These are phyloP conservation scores for Microplitis demolitor DNA, from an alignment of 1,140 invertebrate species.

Conservation along the genomic window DNA sequence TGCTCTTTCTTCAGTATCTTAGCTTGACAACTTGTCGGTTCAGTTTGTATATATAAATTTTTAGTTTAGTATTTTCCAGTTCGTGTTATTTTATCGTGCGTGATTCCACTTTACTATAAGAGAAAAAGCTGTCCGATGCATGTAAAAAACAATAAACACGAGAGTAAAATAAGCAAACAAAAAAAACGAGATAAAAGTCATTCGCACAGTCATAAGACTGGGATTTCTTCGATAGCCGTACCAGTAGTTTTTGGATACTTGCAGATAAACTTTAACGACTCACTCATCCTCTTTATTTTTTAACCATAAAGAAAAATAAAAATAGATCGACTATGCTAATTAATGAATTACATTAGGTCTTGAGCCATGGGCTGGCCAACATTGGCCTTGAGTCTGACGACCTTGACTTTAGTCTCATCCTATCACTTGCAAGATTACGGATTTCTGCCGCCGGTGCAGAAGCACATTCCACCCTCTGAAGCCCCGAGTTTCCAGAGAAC, in stretches of 20 bases:
- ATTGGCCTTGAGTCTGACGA: conserved; percentile 38
- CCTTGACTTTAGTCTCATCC: conserved; percentile 40
- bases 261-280: too few relatives aligned
- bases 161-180: too few relatives aligned
- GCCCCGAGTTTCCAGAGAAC: conserved; percentile 59
- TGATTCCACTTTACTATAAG: conserved; percentile 1
- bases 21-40: not conserved
- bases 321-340: not conserved
- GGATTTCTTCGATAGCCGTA: too few relatives aligned
- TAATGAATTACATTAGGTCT: not conserved
- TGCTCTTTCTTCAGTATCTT: not conserved
- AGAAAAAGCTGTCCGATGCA: too few relatives aligned
- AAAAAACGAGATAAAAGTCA: not conserved
- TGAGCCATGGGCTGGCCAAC: conserved; percentile 42
- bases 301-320: too few relatives aligned
- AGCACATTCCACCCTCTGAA: conserved; percentile 31
- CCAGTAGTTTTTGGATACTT: too few relatives aligned
- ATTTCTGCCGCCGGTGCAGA: conserved; percentile 26
- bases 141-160: too few relatives aligned
- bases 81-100: not conserved
- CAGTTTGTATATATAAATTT: not conserved
- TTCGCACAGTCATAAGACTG: too few relatives aligned
- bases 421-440: conserved; percentile 34
- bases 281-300: too few relatives aligned
- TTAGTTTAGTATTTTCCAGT: not conserved